Evolutionary conservation across 2,113 vertebrate genomes (phyloP).

Genomic region (Macaca nemestrina): DNA sequence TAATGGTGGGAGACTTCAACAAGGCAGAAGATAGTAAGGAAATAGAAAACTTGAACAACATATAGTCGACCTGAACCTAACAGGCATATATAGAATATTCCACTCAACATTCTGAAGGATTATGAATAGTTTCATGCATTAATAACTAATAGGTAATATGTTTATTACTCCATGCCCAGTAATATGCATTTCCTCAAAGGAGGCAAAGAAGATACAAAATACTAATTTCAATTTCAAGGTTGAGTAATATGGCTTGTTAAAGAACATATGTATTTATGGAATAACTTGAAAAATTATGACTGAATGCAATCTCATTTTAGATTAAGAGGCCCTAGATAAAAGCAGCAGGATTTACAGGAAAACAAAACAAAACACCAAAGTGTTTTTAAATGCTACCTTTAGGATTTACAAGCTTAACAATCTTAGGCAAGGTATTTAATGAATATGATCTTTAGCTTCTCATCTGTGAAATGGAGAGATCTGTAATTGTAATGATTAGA

Average conservation of each 20-base stretch:
- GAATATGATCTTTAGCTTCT: not conserved
- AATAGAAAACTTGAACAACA: not conserved
- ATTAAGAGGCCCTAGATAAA: not conserved
- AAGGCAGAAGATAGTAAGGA: not conserved
- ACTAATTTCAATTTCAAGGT: not conserved
- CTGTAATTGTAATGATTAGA: not conserved
- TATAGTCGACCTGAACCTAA: not conserved
- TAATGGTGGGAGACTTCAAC: not conserved
- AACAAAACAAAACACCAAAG: not conserved
- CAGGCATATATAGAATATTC: not conserved
- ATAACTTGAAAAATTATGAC: not conserved
- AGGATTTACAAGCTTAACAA: not conserved
- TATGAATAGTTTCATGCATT: not conserved
- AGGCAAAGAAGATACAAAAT: not conserved
- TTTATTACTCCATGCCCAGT: not conserved
- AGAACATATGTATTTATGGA: not conserved
- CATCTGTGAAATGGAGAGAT: not conserved
- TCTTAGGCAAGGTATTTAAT: not conserved
- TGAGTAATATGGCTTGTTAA: not conserved
- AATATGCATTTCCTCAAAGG: not conserved
- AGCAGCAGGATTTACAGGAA: not conserved
- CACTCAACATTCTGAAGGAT: not conserved
- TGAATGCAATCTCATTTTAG: not conserved
- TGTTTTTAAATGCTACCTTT: not conserved
- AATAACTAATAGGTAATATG: not conserved